Evolutionary conservation across 2,888 invertebrate genomes (phyloP).

Genomic region (Liopterus haemorrhoidalis): DNA sequence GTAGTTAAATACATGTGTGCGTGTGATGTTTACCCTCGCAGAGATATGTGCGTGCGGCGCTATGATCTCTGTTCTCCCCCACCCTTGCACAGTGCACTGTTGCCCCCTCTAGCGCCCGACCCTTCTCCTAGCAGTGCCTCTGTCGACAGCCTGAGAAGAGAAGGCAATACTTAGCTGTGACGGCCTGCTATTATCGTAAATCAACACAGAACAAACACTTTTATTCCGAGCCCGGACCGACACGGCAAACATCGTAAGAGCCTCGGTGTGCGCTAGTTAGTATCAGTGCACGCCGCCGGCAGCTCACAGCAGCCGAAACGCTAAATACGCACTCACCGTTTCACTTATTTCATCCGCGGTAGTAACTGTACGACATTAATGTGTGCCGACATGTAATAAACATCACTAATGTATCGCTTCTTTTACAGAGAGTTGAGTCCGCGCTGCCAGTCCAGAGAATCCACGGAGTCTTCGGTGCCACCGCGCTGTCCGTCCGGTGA

Average conservation of each 20-base stretch:
- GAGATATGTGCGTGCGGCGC: conserved; percentile 5
- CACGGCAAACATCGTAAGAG: conserved; percentile 7
- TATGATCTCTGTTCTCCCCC: background rate
- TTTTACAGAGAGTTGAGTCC: conserved; percentile 73
- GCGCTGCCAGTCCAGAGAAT: conserved; percentile 76
- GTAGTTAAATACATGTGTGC: conserved; percentile 3
- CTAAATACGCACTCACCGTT: conserved; percentile 12
- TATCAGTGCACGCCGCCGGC: conserved; percentile 1
- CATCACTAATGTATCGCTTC: conserved; percentile 38
- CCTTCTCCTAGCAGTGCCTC: conserved; percentile 8
- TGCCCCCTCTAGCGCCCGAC: background rate
- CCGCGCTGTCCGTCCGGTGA: conserved; percentile 73
- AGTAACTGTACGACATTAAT: background rate
- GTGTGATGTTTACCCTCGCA: conserved; percentile 4
- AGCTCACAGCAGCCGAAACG: conserved; percentile 6
- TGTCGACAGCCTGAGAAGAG: conserved; percentile 19
- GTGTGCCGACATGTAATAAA: background rate
- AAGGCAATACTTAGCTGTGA: conserved; percentile 37
- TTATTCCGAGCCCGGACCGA: conserved; percentile 30
- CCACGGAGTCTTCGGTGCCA: conserved; percentile 58
- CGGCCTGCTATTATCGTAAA: conserved; percentile 38
- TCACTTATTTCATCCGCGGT: conserved; percentile 45
- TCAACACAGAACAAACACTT: conserved; percentile 37
- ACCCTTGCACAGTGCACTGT: background rate
- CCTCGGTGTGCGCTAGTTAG: conserved; percentile 4